phyloP scores from a whole-genome alignment of 2,888 invertebrate species.

The Dorcus hopei region DNA sequence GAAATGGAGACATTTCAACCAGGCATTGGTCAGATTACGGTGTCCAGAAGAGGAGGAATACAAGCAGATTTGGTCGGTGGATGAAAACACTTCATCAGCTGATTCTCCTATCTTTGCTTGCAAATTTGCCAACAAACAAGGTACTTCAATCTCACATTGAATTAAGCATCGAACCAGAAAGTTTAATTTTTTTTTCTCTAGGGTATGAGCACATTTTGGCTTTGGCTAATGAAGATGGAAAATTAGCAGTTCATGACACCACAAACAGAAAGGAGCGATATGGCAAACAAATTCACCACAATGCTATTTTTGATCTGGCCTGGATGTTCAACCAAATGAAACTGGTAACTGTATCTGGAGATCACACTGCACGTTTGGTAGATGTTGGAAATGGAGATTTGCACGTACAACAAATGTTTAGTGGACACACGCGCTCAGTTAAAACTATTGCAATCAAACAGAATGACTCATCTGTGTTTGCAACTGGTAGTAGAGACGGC shows the following conservation, averaged over 20 bases:
- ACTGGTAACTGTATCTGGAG: conserved; percentile 81
- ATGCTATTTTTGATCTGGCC: conserved; percentile 86
- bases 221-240: conserved; percentile 84
- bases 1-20: conserved; percentile 60
- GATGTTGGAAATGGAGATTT: conserved; percentile 57
- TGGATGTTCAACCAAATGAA: conserved; percentile 78
- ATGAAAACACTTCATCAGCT: conserved; percentile 47
- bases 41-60: conserved; percentile 64
- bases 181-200: conserved; percentile 21
- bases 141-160: conserved; percentile 14
- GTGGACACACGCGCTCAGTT: conserved; percentile 76
- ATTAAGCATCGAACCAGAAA: background rate
- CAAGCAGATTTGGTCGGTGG: conserved; percentile 56
- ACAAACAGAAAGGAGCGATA: conserved; percentile 22
- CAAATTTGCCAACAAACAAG: conserved; percentile 63
- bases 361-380: conserved; percentile 80
- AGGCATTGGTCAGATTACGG: conserved; percentile 60
- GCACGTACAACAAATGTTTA: conserved; percentile 58
- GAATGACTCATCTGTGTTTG: conserved; percentile 71
- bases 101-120: conserved; percentile 78
- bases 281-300: conserved; percentile 69
- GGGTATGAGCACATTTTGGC: conserved; percentile 71
- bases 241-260: conserved; percentile 59
- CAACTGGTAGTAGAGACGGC: conserved; percentile 86
- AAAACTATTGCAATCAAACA: conserved; percentile 76